These are phyloP conservation scores for Acipenser ruthenus DNA, from an alignment of 2,797 vertebrate species.

Conservation along the genomic window DNA sequence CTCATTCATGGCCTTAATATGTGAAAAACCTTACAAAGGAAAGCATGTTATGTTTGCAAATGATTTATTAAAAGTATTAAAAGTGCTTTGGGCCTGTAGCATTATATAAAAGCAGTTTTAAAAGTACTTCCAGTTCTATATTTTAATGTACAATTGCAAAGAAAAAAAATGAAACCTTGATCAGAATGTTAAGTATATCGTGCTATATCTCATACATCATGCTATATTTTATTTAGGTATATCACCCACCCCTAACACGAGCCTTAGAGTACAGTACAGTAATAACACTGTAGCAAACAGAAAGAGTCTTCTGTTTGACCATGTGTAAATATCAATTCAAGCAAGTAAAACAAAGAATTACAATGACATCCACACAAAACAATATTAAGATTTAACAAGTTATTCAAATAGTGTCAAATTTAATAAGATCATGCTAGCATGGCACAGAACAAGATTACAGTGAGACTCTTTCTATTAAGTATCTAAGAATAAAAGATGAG, in stretches of 20 bases:
- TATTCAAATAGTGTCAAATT: conserved; percentile 1
- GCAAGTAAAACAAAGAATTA: background rate
- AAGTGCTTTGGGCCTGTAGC: too few relatives aligned
- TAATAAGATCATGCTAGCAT: conserved; percentile 2
- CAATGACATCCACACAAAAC: background rate
- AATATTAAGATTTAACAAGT: background rate
- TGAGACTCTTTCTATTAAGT: background rate
- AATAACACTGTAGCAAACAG: too few relatives aligned
- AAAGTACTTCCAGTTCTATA: too few relatives aligned
- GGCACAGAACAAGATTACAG: background rate
- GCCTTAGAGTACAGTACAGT: too few relatives aligned
- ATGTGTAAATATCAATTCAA: background rate
- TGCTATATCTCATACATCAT: background rate
- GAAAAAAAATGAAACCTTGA: background rate
- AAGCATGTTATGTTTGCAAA: too few relatives aligned
- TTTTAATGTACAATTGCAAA: too few relatives aligned
- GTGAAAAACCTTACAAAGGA: too few relatives aligned
- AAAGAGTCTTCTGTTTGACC: background rate
- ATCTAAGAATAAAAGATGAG: background rate
- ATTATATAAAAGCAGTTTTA: too few relatives aligned
- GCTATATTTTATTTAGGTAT: too few relatives aligned
- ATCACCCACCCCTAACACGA: too few relatives aligned
- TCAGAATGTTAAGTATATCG: background rate
- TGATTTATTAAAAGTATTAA: too few relatives aligned
- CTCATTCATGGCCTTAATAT: too few relatives aligned